Base-by-base conservation (phyloP, 2,113 vertebrate species). In the Sylvia atricapilla region DNA sequence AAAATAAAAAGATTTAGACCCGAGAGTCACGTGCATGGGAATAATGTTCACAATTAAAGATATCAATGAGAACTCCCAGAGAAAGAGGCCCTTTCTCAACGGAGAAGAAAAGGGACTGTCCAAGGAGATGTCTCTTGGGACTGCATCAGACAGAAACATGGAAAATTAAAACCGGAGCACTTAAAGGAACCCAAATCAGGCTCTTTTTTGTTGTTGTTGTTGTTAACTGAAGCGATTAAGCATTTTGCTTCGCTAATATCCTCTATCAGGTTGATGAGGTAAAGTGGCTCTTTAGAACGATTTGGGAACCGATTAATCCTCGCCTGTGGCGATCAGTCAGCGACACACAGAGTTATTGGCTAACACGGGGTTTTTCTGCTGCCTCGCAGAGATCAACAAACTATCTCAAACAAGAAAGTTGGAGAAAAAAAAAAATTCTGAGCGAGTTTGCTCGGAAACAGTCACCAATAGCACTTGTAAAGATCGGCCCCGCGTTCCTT, bases 161-260 rank as follows among this genome's bases (percentile, higher is more conserved):
- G 90, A 88, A 94, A 97, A 95, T 91, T 9, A 92, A 83, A 86
- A 53, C 60, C 2, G 8, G 21, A 35, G 83, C 75, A 75, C 72
- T 91, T 92, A 74, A 93, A 95, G 84, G 88, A 87, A 64, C 75
- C 84, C 93, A 89, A 90, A 95, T 76, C 68, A 37, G 85, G 88
- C 87, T 90, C 85, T 60, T 94, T 96, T 18, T 90, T 91, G 60
- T 93, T 94, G 87, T 89, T 95, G 91, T 95, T 74, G 80, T 81
- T 96, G 96, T 89, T 85, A 96, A 96, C 79, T 92, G 92, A 97
- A 95, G 89, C 94, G 76, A 89, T 94, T 83, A 94, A 94, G 92
- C 88, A 49, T 93, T 97, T 93, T 90, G 88, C 94, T 95, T 47
- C 3, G 5, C 92, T 93, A 95, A 93, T 84, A 89, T 95, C 93